Conservation (phyloP, 2,797 vertebrate species). For the Lithobates pipiens region DNA sequence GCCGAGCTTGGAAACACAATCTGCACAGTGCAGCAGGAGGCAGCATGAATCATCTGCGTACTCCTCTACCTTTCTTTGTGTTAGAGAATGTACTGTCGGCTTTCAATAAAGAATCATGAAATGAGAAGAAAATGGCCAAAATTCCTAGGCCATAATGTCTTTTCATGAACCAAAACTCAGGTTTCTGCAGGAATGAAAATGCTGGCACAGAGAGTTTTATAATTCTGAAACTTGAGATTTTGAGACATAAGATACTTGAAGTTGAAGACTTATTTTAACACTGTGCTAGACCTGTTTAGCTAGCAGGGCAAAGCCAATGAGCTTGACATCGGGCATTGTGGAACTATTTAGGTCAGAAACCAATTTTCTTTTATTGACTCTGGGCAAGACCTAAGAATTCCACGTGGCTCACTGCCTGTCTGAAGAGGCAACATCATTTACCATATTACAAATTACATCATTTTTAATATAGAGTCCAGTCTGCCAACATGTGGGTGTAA, state of each 20-base stretch:
- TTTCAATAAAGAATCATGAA: conserved; percentile 35
- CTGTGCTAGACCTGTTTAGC: conserved; percentile 27
- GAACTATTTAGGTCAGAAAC: neutral
- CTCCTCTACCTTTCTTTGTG: conserved; percentile 46
- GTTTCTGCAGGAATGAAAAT: conserved; percentile 33
- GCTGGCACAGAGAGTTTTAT: conserved; percentile 8
- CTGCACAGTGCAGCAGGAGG: conserved; percentile 27
- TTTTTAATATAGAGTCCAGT: neutral
- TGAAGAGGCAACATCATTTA: neutral
- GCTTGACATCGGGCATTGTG: neutral
- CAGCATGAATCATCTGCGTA: conserved; percentile 39
- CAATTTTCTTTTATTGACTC: neutral
- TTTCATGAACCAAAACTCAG: conserved; percentile 35
- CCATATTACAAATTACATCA: conserved; percentile 15
- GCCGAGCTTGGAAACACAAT: conserved; percentile 43
- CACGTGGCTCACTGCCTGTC: conserved; percentile 5
- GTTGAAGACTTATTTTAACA: conserved; percentile 25
- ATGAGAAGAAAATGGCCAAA: conserved; percentile 35
- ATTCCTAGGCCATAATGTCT: conserved; percentile 39
- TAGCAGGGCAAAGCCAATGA: conserved; percentile 8
- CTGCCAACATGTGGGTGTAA: conserved; percentile 23
- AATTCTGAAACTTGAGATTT: conserved; percentile 39
- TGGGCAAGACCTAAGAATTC: neutral
- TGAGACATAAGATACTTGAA: conserved; percentile 18
- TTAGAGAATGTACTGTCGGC: conserved; percentile 31